Base-by-base conservation (phyloP, 2,113 vertebrate species). In the Sakesphorus luctuosus region DNA sequence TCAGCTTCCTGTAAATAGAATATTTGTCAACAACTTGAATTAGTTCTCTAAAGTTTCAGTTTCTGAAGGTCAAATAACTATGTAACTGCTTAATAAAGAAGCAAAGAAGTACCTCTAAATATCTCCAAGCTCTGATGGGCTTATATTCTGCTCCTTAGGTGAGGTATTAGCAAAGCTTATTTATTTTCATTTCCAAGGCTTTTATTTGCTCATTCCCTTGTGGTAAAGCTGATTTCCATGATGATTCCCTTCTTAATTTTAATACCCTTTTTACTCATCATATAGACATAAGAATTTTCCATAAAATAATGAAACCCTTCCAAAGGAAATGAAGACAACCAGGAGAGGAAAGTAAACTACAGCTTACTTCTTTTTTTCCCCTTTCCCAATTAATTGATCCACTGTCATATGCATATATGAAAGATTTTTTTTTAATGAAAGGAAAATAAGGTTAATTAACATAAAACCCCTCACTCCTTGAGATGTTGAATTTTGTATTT, bases 381-480 rank as follows among this genome's bases (percentile, higher is more conserved):
- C 96, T 98, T 50, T 61, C 40, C 38, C 99, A 99, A 99, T 99
- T 99, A 99, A 99, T 99, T 99, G 99, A 98, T 99, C 98, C 98
- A 98, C 98, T 98, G 98, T 98, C 98, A 98, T 98, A 98, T 97
- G 98, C 98, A 98, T 98, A 98, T 98, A 99, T 98, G 98, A 99
- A 99, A 99, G 99, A 97, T 97, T 98, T 98, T 97, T 97, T 97
- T 98, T 97, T 97, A 98, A 99, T 98, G 98, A 98, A 98, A 98
- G 98, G 98, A 98, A 99, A 99, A 99, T 99, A 99, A 99, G 99
- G 99, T 99, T 99, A 99, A 99, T 99, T 99, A 99, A 99, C 99
- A 99, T 99, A 99, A 99, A 99, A 98, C 98, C 97, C 98, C 97
- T 98, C 99, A 98, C 99, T 99, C 98, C 87, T 98, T 92, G 98